These are phyloP conservation scores for Pogoniulus pusillus DNA, from an alignment of 2,797 vertebrate species.

Conservation along the genomic window DNA sequence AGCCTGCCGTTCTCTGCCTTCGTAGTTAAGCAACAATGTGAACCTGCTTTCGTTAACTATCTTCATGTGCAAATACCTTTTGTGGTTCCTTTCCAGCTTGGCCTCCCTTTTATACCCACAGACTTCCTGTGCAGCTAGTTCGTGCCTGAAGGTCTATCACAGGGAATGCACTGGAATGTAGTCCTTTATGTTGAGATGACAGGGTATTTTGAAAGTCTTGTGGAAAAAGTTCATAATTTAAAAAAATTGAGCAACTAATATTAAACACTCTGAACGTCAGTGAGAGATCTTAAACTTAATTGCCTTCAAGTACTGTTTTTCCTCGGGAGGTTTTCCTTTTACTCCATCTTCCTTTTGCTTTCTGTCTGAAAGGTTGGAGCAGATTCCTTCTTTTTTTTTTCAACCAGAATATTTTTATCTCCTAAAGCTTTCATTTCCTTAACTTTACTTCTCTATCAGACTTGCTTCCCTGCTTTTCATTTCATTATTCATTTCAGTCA, in stretches of 20 bases:
- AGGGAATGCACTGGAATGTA: neutral
- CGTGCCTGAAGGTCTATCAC: neutral
- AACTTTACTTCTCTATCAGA: neutral
- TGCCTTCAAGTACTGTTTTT: neutral
- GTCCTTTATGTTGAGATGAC: neutral
- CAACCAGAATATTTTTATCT: neutral
- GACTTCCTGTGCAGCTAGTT: neutral
- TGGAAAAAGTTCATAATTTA: neutral
- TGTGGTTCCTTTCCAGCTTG: constrained; percentile 1
- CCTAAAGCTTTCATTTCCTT: neutral
- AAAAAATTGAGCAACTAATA: neutral
- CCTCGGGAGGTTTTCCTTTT: neutral
- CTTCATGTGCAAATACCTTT: constrained; percentile 1
- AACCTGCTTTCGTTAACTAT: neutral
- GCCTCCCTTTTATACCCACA: neutral
- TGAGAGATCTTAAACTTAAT: neutral
- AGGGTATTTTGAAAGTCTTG: neutral
- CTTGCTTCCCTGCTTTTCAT: neutral
- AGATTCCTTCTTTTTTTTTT: neutral
- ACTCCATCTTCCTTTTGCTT: neutral
- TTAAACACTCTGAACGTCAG: neutral
- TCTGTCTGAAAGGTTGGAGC: neutral
- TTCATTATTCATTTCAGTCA: neutral
- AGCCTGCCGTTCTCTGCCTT: constrained; percentile 2
- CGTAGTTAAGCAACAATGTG: neutral